Base-by-base conservation (phyloP, 2,888 invertebrate genomes). In the Drosophila meridiana region DNA sequence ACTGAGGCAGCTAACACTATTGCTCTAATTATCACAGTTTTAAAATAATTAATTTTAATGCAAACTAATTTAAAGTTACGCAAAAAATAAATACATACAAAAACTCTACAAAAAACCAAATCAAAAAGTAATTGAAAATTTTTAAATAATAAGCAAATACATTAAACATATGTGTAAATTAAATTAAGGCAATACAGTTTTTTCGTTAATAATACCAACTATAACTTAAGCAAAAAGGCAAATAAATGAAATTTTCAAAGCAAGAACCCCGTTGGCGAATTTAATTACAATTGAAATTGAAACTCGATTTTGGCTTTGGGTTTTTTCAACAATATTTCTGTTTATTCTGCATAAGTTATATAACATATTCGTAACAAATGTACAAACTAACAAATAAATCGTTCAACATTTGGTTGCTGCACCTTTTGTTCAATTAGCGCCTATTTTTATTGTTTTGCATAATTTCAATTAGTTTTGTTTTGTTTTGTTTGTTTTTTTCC, bases 191-290 rank as follows among this genome's bases (percentile, higher is more conserved):
- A 61, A 74, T 36, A 28, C 58, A 36, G 61, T 74, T 78, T 78
- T 78, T 77, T 53, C 76, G 72, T 87, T 78, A 76, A 75, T 67
- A 78, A 75, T 80, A 69, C 67, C 53, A 78, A 64, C 71, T 76
- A 87, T 70, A 69, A 36, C 69, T 76, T 82, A 89, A 82, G 82
- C 87, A 50, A 82, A 64, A 69, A 48, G 47, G 53, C 68, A 75
- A 71, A 71, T 62, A 67, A 80, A 78, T 65, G 65, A 20, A 20
- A 66, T 59, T 77, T 76, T 64, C 76, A 48, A 59, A 45, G 59
- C 62, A 64, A 69, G 55, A 20, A 4, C n/a, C 9, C 2, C 30
- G 30, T 30, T 69, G 42, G n/a, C 50, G 62, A 30, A n/a, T 48
- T 48, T 32, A 2, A 32, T 50, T 50, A 5, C 11, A n/a, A 56